Conservation (phyloP, 2,888 invertebrate species). For the Diachrysia chrysitis region DNA sequence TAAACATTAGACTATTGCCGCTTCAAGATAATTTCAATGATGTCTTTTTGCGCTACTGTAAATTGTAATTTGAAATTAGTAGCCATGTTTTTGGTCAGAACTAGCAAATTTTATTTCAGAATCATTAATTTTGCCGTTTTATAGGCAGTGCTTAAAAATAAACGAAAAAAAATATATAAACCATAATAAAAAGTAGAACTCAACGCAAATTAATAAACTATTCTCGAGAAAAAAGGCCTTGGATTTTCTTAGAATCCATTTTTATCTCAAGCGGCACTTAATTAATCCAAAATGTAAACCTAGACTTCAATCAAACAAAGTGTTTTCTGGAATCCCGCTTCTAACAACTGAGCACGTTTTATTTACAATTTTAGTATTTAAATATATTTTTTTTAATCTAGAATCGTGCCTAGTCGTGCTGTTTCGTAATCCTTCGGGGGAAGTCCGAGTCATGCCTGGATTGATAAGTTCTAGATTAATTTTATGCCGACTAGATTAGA, state of each 20-base stretch:
- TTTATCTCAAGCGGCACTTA: neutral
- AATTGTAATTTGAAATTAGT: too few relatives aligned
- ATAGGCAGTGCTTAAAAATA: too few relatives aligned
- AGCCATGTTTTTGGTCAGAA: too few relatives aligned
- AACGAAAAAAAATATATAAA: too few relatives aligned
- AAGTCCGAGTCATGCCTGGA: slow-evolving; percentile 45
- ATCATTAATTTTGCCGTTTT: too few relatives aligned
- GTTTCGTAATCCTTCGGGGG: slow-evolving; percentile 48
- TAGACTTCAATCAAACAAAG: neutral
- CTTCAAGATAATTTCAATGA: too few relatives aligned
- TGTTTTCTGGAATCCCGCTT: neutral
- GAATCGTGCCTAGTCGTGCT: neutral
- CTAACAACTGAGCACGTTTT: neutral
- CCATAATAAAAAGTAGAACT: too few relatives aligned
- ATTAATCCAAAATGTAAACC: neutral
- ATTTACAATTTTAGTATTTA: neutral
- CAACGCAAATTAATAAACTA: neutral
- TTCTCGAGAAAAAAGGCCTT: neutral
- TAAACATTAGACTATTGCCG: too few relatives aligned
- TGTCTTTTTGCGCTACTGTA: too few relatives aligned
- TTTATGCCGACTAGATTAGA: slow-evolving; percentile 23
- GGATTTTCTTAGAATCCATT: neutral
- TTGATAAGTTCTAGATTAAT: slow-evolving; percentile 47
- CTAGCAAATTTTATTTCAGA: too few relatives aligned
- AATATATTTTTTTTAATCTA: neutral